Evolutionary conservation across 2,797 vertebrate genomes (phyloP), one percentile per base, ranked within the genome.

Genomic region (Sebastes kiyomatsui): DNA sequence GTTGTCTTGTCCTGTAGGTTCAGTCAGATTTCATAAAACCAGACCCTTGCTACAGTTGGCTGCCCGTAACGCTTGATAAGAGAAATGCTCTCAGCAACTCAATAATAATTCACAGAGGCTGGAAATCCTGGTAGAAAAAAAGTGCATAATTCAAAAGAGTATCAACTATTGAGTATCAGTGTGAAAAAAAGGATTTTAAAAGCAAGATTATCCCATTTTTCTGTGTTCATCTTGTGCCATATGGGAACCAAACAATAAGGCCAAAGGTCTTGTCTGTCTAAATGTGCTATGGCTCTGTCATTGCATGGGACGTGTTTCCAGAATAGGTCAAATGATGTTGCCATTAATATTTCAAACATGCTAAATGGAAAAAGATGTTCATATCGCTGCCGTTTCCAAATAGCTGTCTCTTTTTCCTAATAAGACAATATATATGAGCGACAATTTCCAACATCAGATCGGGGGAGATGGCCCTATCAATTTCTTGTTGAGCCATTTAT

Each of bases 311-410:
- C 67, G 66, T 82, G 72, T 91, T 90, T 90, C 71, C 58, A 79
- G 92, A 91, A 94, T 93, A 96, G 96, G 95, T 96, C 96, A 96
- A 96, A 96, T 97, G 90, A 94, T 94, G 92, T 77, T 94, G 87
- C 93, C 93, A 95, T 97, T 96, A 96, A 97, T 97, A 97, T 97
- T 97, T 97, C 94, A 97, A 93, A 93, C 89, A 94, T 88, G 88
- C 92, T 95, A 95, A 97, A 96, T 96, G 93, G 94, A 96, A 97
- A 96, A 94, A 94, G 92, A 96, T 96, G 93, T 94, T 95, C 94
- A 96, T 95, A 92, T 94, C 94, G 93, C 94, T 81, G 81, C 77
- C 4, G 72, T 65, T 60, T 83, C 82, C 82, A 90, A 93, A 94
- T 95, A 95, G 96, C 96, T 94, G 94, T 94, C 95, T 94, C 93